Evolutionary conservation across 2,888 invertebrate species (phyloP).

Genomic region (Ophion obscuratus): DNA sequence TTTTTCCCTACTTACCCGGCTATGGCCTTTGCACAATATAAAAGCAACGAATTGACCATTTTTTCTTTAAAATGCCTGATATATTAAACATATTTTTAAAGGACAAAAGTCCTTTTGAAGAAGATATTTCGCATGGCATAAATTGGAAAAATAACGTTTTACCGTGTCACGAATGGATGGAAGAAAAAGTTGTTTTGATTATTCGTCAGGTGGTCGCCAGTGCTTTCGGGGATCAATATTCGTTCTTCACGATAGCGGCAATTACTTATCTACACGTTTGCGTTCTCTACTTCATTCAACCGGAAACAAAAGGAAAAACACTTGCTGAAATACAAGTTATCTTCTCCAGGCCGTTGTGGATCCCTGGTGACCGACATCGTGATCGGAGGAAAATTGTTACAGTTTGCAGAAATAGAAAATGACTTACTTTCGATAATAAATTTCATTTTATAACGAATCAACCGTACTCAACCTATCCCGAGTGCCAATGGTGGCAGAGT

Average conservation of each 20-base stretch:
- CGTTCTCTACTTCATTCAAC: slow-evolving; percentile 57
- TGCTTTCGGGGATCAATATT: slow-evolving; percentile 57
- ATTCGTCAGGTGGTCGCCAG: slow-evolving; percentile 59
- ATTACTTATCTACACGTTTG: slow-evolving; percentile 56
- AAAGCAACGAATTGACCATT: too few species aligned
- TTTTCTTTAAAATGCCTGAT: too few species aligned
- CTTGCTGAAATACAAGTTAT: slow-evolving; percentile 60
- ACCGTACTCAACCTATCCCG: too few species aligned
- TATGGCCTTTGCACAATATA: too few species aligned
- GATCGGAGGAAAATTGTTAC: slow-evolving; percentile 10
- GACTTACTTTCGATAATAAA: too few species aligned
- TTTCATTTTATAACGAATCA: too few species aligned
- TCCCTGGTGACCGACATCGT: slow-evolving; percentile 8
- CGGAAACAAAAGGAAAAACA: slow-evolving; percentile 65
- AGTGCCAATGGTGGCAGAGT: too few species aligned
- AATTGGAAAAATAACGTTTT: background rate
- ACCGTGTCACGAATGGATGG: background rate
- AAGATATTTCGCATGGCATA: background rate
- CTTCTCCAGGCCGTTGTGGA: slow-evolving; percentile 7
- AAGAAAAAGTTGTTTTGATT: too few species aligned
- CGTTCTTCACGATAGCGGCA: slow-evolving; percentile 60
- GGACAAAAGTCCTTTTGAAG: background rate
- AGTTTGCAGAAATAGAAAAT: background rate
- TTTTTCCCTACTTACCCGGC: too few species aligned
- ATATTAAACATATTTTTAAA: background rate